Evolutionary conservation across 2,113 vertebrate species (phyloP), one percentile per base, ranked within the genome.

Genomic region (Axis porcinus): DNA sequence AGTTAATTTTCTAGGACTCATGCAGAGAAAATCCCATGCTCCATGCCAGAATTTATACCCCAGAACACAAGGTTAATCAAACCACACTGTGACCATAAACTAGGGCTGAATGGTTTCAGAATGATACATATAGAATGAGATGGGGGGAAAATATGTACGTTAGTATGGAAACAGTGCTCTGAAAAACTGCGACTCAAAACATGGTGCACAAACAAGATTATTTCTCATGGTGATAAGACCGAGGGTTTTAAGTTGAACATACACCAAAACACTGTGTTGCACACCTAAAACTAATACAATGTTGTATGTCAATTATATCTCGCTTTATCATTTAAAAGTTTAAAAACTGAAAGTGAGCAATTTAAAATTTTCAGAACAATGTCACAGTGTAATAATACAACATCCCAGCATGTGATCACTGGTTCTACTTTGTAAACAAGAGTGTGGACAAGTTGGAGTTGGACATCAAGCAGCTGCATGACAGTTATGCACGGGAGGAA

Each of bases 401-500:
- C 11, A 45, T 10, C 45, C n/a, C 47, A 79, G 17, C 92, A 85
- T 2, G 7, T 14, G 40, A 52, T 15, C 43, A 3, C 25, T 14
- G 67, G 45, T 27, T 52, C 47, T 19, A 16, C 8, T 36, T 14
- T 52, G 55, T 19, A 33, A 78, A 11, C 15, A 74, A 3, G 3
- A 23, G 8, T 33, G 8, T 3, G 6, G 12, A 60, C 12, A 43
- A 82, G 45, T 2, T 40, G 76, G 12, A 36, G 25, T 13, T 36
- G 5, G 36, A 11, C 2, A 33, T 58, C 43, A 28, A 15, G 15
- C 1, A 16, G 9, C 14, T 33, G 15, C 27, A 2, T 2, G 6
- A 9, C 0, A 62, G 36, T 9, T 52, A 28, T 1, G 9, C 6
- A 10, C 6, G 1, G 6, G 3, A 58, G 58, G 16, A 40, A 79